These are phyloP conservation scores for Leucosticte australis DNA, from an alignment of 2,113 vertebrate genomes.

Conservation along the genomic window DNA sequence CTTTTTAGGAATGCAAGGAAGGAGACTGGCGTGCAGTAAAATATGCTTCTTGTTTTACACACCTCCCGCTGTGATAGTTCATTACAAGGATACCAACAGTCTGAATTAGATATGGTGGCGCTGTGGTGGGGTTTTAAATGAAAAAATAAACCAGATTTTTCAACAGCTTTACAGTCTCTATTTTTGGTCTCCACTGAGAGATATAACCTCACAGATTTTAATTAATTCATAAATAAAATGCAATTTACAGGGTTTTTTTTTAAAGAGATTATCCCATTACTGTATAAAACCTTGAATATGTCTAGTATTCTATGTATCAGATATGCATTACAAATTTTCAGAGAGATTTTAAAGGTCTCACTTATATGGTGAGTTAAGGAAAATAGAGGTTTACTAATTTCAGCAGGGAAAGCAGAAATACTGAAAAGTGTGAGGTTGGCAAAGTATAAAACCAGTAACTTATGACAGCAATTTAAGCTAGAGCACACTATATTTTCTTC, in stretches of 20 bases:
- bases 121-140: background rate
- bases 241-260: background rate
- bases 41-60: background rate
- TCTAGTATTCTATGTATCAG: background rate
- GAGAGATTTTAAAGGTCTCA: background rate
- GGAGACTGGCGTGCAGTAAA: background rate
- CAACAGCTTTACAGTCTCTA: background rate
- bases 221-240: background rate
- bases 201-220: background rate
- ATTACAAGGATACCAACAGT: background rate
- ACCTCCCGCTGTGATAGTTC: background rate
- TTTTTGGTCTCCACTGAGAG: background rate
- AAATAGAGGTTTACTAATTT: background rate
- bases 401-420: background rate
- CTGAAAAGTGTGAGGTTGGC: background rate
- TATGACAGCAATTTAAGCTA: background rate
- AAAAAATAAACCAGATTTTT: background rate
- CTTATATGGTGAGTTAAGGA: background rate
- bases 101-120: background rate
- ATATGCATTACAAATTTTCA: background rate
- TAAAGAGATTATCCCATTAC: background rate
- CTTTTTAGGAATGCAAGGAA: background rate
- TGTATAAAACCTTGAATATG: background rate
- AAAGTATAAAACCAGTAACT: background rate
- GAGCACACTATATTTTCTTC: background rate